These are phyloP conservation scores for Tyrannus savana DNA, from an alignment of 2,113 vertebrate genomes.

Conservation along the genomic window DNA sequence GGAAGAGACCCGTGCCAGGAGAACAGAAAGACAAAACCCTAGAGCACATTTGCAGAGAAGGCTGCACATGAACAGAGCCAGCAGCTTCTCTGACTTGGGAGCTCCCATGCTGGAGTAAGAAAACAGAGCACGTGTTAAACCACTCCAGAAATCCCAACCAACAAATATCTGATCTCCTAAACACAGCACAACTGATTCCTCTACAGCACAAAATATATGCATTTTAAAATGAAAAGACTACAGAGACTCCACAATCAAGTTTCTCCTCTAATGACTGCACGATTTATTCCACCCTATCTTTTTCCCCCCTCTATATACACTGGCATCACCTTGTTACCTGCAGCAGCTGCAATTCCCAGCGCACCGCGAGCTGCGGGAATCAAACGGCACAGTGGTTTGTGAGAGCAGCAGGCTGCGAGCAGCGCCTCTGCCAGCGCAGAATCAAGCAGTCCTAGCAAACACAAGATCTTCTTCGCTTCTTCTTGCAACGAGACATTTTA, in stretches of 20 bases:
- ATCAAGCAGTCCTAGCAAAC: not conserved
- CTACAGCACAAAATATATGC: not conserved
- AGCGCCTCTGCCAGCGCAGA: not conserved
- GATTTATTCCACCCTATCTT: not conserved
- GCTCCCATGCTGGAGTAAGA: not conserved
- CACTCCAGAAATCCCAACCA: conserved; percentile 34
- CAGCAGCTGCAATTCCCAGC: not conserved
- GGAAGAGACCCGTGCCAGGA: conserved; percentile 36
- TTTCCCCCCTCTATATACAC: not conserved
- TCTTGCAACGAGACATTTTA: not conserved
- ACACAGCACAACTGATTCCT: not conserved
- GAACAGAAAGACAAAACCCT: conserved; percentile 62
- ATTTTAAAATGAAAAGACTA: not conserved
- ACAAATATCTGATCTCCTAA: not conserved
- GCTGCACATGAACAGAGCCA: conserved; percentile 16
- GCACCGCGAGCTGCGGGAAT: not conserved
- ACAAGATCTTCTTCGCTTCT: conserved; percentile 17
- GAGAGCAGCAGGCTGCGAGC: conserved; percentile 47
- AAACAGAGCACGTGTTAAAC: conserved; percentile 34
- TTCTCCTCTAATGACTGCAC: not conserved
- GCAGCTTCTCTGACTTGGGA: conserved; percentile 7
- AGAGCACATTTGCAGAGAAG: conserved; percentile 42
- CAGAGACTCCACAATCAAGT: not conserved
- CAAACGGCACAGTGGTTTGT: not conserved
- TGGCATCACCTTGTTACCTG: conserved; percentile 24